These are phyloP conservation scores for Sarcophaga peregrina DNA, from an alignment of 1,140 invertebrate genomes.

Conservation along the genomic window DNA sequence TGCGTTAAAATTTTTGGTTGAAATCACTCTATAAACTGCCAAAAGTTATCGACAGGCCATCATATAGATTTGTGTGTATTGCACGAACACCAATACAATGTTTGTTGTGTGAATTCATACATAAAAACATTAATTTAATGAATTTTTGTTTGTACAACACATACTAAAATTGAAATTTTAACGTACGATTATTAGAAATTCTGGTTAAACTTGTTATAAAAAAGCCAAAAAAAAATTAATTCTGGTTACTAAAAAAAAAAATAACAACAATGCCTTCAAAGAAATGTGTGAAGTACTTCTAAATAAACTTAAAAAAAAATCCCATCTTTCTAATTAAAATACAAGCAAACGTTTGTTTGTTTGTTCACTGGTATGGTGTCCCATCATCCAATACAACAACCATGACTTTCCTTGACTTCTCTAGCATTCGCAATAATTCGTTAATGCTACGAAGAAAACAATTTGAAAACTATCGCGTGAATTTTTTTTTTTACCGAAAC, in stretches of 20 bases:
- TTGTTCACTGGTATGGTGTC: too few species aligned
- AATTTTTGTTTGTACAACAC: neutral
- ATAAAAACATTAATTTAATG: too few species aligned
- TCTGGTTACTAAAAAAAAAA: neutral
- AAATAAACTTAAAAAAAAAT: neutral
- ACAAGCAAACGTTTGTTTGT: neutral
- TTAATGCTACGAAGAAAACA: neutral
- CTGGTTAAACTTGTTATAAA: conserved; percentile 9
- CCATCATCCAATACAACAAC: neutral
- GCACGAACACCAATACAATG: neutral
- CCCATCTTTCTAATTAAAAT: neutral
- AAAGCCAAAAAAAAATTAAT: too few species aligned
- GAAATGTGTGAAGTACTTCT: neutral
- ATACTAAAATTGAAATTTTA: neutral
- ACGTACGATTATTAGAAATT: neutral
- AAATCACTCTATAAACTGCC: conserved; percentile 25
- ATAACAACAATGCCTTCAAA: neutral
- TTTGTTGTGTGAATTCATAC: too few species aligned
- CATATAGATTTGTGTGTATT: neutral
- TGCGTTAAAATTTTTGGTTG: conserved; percentile 3
- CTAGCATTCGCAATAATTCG: neutral
- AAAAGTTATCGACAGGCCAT: neutral
- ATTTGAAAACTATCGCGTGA: neutral
- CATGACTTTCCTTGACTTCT: conserved; percentile 23
- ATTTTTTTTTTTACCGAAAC: neutral